Evolutionary conservation across 2,113 vertebrate species (phyloP), one percentile per base, ranked within the genome.

Genomic region (Equus przewalskii): DNA sequence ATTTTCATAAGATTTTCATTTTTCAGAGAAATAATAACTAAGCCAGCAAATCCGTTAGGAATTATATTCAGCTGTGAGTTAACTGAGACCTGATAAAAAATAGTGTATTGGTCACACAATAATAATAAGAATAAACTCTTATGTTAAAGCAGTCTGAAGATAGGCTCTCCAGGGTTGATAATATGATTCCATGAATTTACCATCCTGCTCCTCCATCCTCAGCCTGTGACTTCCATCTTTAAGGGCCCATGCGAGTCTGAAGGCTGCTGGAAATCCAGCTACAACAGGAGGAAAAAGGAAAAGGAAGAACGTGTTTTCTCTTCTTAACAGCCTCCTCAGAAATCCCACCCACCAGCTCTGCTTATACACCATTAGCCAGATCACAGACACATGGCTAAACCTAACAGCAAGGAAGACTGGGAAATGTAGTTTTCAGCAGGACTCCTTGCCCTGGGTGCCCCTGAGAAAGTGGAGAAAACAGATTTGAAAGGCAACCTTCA

Each of bases 21-120:
- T 96, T 85, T 97, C 67, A 97, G 82, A 87, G 28, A 24, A 84
- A 96, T 86, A 13, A 41, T 70, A 93, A 80, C 41, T 70, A 94
- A 87, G 36, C 36, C 41, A 89, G 15, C 3, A 67, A n/a, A 36
- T 33, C 64, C 80, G 16, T 79, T 51, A 60, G 28, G 7, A 89
- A 83, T 84, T 69, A 75, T 72, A 80, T 88, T 87, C 85, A 76
- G 26, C 4, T 72, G 4, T 76, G 16, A 83, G 44, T 92, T 83
- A 80, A 87, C 33, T 36, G 44, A 96, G 15, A 21, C 19, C 26
- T 46, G 62, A 19, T 22, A 49, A 62, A 79, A 64, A 44, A 46
- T 0, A 73, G 18, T 14, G 5, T 56, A 69, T 24, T 49, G 65
- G 62, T 49, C 54, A 82, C 69, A 62, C 11, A 54, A 86, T 41